Evolutionary conservation across 92 coral and sea anemone genomes (phyloP).

Genomic region (Epizoanthus ramosus): DNA sequence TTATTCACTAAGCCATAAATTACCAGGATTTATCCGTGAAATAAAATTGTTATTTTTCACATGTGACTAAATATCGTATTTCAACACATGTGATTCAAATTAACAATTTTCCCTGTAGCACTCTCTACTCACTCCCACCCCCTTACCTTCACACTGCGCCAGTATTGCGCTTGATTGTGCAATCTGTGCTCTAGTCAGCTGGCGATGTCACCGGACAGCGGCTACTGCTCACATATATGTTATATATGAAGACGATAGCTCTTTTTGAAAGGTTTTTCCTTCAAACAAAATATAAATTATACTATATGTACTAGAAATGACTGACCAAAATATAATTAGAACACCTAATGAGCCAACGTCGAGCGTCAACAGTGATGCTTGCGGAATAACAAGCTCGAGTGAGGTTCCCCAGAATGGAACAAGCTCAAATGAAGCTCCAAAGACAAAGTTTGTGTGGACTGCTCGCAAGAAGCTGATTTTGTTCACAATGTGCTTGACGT

Average conservation of each 20-base stretch:
- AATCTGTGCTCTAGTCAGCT: not conserved
- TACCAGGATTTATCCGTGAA: no score
- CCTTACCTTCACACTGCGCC: no score
- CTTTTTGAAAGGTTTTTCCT: not conserved
- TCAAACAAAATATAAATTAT: not conserved
- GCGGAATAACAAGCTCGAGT: not conserved
- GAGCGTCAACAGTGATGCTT: not conserved
- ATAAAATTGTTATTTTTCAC: no score
- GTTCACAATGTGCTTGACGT: constrained; percentile 4
- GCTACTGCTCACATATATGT: not conserved
- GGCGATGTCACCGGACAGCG: not conserved
- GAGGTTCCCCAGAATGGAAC: not conserved
- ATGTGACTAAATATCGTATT: no score
- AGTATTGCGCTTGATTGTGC: constrained; percentile 5
- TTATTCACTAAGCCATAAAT: no score
- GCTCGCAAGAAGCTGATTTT: constrained; percentile 19
- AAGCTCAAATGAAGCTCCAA: not conserved
- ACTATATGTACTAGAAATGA: not conserved
- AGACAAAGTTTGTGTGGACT: not conserved
- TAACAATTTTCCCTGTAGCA: no score
- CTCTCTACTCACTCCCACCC: no score
- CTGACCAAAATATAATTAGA: not conserved
- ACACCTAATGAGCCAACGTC: not conserved
- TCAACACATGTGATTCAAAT: no score
- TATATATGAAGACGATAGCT: not conserved